Base-by-base conservation (phyloP, 2,888 invertebrate genomes). In the Aphodius sticticus region DNA sequence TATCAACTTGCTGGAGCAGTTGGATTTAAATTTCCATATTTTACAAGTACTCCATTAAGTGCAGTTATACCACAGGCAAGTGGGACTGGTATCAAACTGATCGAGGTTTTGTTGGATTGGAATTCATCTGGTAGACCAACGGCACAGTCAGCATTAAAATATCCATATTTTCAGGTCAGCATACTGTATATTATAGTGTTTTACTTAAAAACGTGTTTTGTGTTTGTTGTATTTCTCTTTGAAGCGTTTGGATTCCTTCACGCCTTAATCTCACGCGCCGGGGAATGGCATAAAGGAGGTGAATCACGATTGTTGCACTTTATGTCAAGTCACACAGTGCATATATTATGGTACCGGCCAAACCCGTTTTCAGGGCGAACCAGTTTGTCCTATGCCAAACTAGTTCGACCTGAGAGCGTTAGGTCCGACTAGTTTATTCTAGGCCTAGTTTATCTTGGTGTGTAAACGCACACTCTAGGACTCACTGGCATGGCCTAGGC, bases 1-100 rank as follows among this genome's bases (percentile, higher is more conserved):
- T 96, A 96, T 89, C 95, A 96, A 83, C 90, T 99, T 82, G 98
- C 99, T 0, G 93, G 95, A 5, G 94, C 96, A 77, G 96, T 99
- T 92, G 98, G 99, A 86, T 99, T 99, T 88, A 95, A 96, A 81
- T 99, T 99, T 91, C 99, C 99, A 5, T 94, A 95, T 86, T 95
- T 96, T 87, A 93, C 93, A 0, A 93, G 95, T 85, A 96, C 96
- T 74, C 94, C 96, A 36, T 90, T 99, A 79, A 92, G 93, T 83
- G 93, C 95, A 80, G 91, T 96, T 36, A 95, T 98, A 82, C 95
- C 95, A 0, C 94, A 96, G 86, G 97, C 96, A 15, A 94, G 96
- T 86, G 91, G 93, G 79, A 94, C 96, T 70, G 98, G 96, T 2
- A 91, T 98, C 77, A 93, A 94, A 84, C 90, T 99, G 78, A 93